Percentiles rank a stretch among this genome's conserved stretches.
phyloP scores from a whole-genome alignment of 2,797 vertebrate genomes.

The Notoglanidium macrostoma region DNA sequence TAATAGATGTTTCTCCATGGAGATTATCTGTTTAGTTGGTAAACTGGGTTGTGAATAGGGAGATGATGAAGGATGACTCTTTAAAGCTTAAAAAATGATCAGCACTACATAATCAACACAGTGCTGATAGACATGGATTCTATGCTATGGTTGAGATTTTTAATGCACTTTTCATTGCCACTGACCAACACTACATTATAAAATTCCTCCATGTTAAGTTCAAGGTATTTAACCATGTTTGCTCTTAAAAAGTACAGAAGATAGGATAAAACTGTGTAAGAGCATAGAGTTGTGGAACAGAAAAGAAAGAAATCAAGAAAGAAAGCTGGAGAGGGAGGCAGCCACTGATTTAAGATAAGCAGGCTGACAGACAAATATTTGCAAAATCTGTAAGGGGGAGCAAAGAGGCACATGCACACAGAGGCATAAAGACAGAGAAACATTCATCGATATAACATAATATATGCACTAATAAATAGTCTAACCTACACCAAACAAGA shows the following conservation, averaged over 20 bases:
- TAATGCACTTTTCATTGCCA: background rate
- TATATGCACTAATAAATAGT: background rate
- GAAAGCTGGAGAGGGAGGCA: background rate
- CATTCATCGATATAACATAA: background rate
- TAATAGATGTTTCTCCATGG: background rate
- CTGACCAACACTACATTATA: background rate
- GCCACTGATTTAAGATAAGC: conserved; percentile 46
- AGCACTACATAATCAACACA: background rate
- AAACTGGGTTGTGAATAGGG: background rate
- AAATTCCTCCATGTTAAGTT: background rate
- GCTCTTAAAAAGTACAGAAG: background rate
- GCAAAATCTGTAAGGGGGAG: conserved; percentile 30
- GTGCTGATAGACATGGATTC: background rate
- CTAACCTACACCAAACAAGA: background rate
- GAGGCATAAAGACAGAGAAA: background rate
- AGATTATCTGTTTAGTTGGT: background rate
- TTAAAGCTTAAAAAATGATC: background rate
- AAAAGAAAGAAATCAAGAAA: conserved; percentile 12
- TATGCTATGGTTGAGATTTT: background rate
- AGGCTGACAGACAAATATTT: conserved; percentile 46
- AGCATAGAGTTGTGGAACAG: background rate
- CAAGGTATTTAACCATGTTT: background rate
- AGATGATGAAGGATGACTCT: background rate
- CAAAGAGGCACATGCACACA: background rate
- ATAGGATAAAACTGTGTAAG: background rate